These are phyloP conservation scores for Brachyptera putata DNA, from an alignment of 2,888 invertebrate genomes.

Conservation along the genomic window DNA sequence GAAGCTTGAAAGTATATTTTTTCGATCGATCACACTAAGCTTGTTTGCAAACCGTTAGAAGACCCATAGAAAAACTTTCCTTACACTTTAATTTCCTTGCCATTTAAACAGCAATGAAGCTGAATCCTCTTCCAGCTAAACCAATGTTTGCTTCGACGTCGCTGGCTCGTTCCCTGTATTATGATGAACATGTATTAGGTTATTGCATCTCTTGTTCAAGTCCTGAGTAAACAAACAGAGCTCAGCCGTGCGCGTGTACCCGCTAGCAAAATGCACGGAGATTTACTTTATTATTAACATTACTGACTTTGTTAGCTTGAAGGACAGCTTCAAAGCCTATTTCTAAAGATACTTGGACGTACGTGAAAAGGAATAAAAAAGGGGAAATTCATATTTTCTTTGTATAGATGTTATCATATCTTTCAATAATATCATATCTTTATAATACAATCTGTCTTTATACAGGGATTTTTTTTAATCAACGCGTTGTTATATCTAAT, in stretches of 20 bases:
- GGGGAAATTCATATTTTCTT: slow-evolving; percentile 15
- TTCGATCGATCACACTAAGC: too few relatives aligned
- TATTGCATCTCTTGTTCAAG: slow-evolving; percentile 15
- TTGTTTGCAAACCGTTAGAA: too few relatives aligned
- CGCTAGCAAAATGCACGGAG: slow-evolving; percentile 1
- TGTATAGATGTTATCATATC: too few relatives aligned
- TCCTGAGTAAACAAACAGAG: neutral
- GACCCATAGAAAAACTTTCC: too few relatives aligned
- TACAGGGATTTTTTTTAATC: too few relatives aligned
- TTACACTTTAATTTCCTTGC: too few relatives aligned
- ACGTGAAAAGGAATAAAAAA: too few relatives aligned
- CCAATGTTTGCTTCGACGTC: slow-evolving; percentile 28
- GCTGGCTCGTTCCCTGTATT: neutral
- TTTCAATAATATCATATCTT: too few relatives aligned
- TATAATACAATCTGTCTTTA: too few relatives aligned
- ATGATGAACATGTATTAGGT: neutral
- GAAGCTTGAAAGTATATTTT: too few relatives aligned
- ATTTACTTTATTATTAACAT: slow-evolving; percentile 25
- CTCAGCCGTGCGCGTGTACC: slow-evolving; percentile 4
- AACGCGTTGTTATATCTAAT: too few relatives aligned
- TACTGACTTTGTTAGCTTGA: slow-evolving; percentile 15
- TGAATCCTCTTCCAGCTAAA: slow-evolving; percentile 30
- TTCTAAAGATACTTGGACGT: slow-evolving; percentile 5
- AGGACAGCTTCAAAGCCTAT: slow-evolving; percentile 17
- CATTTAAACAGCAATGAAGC: too few relatives aligned